Evolutionary conservation across 2,113 vertebrate genomes (phyloP), one percentile per base, ranked within the genome.

Genomic region (Tor tambroides): DNA sequence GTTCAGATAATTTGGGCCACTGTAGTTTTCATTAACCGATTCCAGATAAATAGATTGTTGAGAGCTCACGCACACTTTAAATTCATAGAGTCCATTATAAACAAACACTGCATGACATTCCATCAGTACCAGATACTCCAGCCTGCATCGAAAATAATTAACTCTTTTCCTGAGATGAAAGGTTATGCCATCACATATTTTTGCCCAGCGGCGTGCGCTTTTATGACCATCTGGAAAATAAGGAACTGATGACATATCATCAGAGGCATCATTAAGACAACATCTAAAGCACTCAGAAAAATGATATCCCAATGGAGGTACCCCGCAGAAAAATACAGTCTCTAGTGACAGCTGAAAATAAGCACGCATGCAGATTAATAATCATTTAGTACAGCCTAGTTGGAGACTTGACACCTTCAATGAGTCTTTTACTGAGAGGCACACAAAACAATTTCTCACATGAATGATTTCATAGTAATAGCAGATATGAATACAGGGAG

Each of bases 381-480:
- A 91, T 91, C 77, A 89, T 91, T 93, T 91, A 88, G 89, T 89
- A 2, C 26, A 89, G 89, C 88, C 76, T 87, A 87, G 84, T 78
- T 26, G 75, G 84, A 90, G 88, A 88, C 86, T 87, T 88, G 88
- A 83, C 85, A 84, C 86, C 75, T 91, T 87, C 90, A 94, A 94
- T 21, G 86, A 89, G 88, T 92, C 85, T 91, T 91, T 89, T 83
- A 79, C 89, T 61, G 79, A 35, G 71, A 91, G 87, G 90, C 82
- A 86, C 89, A 89, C 91, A 92, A 94, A 94, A 94, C 93, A 94
- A 94, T 94, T 94, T 94, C 88, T 92, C 87, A 90, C 93, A 88
- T 86, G 90, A 93, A 86, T 90, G 90, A 87, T 49, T 89, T 21
- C 87, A 88, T 88, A 86, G 89, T 92, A 90, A 87, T 93, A 90